A percentile compares a stretch with the other conserved stretches of the same genome.
These are phyloP conservation scores for Malurus splendens DNA, from an alignment of 2,797 vertebrate genomes.

Conservation along the genomic window DNA sequence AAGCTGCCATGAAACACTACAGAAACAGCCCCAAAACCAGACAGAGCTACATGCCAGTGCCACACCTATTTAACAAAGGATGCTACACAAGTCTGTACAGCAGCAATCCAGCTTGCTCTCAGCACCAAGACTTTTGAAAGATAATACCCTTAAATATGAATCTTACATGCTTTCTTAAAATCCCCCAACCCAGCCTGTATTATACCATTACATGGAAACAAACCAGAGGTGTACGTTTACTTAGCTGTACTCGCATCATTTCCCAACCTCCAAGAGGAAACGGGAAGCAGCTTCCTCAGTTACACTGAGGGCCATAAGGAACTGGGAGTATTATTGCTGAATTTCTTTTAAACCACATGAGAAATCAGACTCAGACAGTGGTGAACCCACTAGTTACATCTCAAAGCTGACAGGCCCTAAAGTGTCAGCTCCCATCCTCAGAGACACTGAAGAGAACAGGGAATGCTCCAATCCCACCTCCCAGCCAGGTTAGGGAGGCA, in stretches of 20 bases:
- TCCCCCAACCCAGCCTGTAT: accelerated
- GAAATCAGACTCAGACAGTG: background rate
- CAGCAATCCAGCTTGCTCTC: accelerated
- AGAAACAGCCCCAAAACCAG: background rate
- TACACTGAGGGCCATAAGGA: background rate
- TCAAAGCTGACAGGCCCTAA: accelerated
- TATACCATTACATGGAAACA: background rate
- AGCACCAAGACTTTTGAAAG: background rate
- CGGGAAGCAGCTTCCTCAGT: background rate
- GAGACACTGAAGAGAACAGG: background rate
- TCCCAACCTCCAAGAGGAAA: background rate
- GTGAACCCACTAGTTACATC: background rate
- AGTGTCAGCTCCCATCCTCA: background rate
- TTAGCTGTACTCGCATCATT: no score
- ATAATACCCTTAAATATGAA: background rate
- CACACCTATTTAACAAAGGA: background rate
- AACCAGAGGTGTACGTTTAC: background rate
- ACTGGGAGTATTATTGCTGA: background rate
- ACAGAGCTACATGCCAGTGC: accelerated
- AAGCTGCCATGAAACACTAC: background rate
- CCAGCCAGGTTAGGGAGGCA: background rate
- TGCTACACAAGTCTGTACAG: background rate
- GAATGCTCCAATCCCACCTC: background rate
- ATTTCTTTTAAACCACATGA: background rate
- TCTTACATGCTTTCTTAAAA: accelerated